Percentiles rank a stretch among this genome's conserved stretches.
phyloP scores from a whole-genome alignment of 2,797 vertebrate genomes.

The Poecile montanus region DNA sequence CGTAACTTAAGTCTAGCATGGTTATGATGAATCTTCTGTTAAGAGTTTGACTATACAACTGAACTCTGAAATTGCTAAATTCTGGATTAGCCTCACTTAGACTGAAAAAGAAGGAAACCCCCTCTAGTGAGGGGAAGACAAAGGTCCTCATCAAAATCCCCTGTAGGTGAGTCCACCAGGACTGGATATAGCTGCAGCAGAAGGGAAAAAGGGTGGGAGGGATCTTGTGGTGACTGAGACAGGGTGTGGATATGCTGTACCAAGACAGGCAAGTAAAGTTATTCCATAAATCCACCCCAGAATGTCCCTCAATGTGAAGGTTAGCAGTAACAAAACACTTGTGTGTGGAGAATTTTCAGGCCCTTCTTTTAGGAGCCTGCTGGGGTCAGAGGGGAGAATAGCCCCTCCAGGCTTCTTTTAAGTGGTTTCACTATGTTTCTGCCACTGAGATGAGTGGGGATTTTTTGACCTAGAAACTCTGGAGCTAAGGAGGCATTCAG shows the following conservation, averaged over 20 bases:
- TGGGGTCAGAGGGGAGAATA: not conserved
- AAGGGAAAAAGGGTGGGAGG: not conserved
- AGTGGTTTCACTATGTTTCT: not conserved
- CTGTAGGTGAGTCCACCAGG: not conserved
- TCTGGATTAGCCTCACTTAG: not conserved
- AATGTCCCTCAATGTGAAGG: not conserved
- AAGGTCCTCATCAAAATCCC: not conserved
- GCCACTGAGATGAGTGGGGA: not conserved
- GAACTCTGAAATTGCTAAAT: not conserved
- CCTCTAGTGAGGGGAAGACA: not conserved
- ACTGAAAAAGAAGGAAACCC: not conserved
- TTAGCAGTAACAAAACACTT: not conserved
- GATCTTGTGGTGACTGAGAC: not conserved
- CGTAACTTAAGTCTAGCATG: accelerated
- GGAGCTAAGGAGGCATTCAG: not conserved
- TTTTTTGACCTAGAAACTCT: not conserved
- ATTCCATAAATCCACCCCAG: not conserved
- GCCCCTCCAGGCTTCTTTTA: not conserved
- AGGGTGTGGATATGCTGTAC: not conserved
- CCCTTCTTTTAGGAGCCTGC: not conserved
- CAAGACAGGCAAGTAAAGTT: not conserved
- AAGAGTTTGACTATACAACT: not conserved
- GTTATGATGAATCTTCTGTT: not conserved
- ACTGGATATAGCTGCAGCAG: not conserved
- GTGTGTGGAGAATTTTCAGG: not conserved